These are phyloP conservation scores for Dryomyza anilis DNA, from an alignment of 2,888 invertebrate species.

Conservation along the genomic window DNA sequence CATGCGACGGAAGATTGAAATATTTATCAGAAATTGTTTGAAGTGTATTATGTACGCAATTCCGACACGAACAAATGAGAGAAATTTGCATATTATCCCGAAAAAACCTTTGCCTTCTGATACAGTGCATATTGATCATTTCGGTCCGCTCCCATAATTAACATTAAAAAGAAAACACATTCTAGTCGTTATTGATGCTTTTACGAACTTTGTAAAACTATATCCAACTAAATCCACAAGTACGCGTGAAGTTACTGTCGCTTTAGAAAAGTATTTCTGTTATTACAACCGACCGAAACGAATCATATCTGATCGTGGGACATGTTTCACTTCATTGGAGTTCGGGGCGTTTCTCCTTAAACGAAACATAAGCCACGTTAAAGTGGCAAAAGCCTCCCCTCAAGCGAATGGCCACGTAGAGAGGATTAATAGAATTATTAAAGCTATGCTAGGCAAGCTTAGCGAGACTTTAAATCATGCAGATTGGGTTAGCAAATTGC, in stretches of 20 bases:
- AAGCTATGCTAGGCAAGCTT: not conserved
- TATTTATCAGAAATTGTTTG: no score
- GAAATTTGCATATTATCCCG: not conserved
- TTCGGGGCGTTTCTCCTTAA: not conserved
- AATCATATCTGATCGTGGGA: not conserved
- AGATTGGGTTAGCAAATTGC: not conserved
- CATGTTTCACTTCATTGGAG: not conserved
- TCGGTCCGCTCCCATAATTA: not conserved
- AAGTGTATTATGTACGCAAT: no score
- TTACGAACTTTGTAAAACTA: no score
- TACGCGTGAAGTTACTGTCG: not conserved
- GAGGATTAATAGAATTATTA: not conserved
- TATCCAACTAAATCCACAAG: no score
- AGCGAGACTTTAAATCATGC: not conserved
- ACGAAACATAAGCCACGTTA: not conserved
- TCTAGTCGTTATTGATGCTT: no score
- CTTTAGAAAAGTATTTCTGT: no score
- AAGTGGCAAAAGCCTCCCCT: not conserved
- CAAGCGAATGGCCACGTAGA: not conserved
- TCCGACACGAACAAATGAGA: no score
- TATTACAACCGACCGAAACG: not conserved
- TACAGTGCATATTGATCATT: no score
- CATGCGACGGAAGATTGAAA: not conserved
- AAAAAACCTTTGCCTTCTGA: not conserved
- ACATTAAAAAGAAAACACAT: not conserved